These are phyloP conservation scores for Tetheella fluctuosa DNA, from an alignment of 2,888 invertebrate species.

Conservation along the genomic window DNA sequence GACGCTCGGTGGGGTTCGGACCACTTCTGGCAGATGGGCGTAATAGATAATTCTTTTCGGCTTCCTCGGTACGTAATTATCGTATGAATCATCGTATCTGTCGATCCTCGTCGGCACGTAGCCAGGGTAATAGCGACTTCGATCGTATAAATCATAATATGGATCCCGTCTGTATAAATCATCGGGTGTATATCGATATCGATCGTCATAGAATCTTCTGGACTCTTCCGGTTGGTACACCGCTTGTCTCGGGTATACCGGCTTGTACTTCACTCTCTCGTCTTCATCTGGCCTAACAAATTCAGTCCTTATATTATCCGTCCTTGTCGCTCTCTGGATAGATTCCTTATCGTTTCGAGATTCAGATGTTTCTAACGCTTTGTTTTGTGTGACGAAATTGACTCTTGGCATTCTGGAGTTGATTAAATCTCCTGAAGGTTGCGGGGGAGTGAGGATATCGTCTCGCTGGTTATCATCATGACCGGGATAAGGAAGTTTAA, in stretches of 20 bases:
- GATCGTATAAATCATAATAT: conserved; percentile 71
- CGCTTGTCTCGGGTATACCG: conserved; percentile 77
- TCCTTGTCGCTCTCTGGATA: conserved; percentile 69
- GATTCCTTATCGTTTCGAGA: conserved; percentile 79
- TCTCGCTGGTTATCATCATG: conserved; percentile 61
- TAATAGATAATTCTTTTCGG: conserved; percentile 88
- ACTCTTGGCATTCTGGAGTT: conserved; percentile 86
- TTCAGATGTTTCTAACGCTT: conserved; percentile 77
- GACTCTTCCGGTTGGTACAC: conserved; percentile 78
- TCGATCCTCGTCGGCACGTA: conserved; percentile 63
- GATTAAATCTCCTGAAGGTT: conserved; percentile 81
- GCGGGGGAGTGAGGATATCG: conserved; percentile 79
- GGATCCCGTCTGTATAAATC: conserved; percentile 75
- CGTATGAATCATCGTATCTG: conserved; percentile 72
- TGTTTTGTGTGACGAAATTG: conserved; percentile 87
- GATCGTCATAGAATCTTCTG: conserved; percentile 70
- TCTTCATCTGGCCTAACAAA: conserved; percentile 76
- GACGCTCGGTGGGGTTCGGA: conserved; percentile 84
- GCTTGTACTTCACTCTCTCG: conserved; percentile 63
- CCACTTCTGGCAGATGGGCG: conserved; percentile 88
- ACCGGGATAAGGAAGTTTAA: conserved; percentile 82
- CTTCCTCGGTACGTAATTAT: conserved; percentile 72
- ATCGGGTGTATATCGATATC: conserved; percentile 62
- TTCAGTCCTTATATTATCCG: conserved; percentile 75
- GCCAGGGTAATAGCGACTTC: conserved; percentile 59